Conservation (phyloP, 2,888 invertebrate genomes). For the Notocelia uddmanniana region DNA sequence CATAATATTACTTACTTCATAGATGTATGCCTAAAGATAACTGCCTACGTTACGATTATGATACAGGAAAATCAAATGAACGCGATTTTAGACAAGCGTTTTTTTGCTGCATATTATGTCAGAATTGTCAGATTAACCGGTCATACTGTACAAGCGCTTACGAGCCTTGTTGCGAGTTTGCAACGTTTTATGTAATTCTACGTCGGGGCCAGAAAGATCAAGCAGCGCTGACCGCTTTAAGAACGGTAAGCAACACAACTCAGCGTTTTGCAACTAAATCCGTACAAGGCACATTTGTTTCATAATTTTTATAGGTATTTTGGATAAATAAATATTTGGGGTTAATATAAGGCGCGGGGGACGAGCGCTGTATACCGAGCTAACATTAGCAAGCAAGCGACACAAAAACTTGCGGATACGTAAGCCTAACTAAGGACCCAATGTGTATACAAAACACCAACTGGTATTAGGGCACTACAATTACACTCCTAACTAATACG, state of each 20-base stretch:
- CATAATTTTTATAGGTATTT: neutral
- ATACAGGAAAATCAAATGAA: neutral
- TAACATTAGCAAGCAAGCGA: too few species aligned
- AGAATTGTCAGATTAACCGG: neutral
- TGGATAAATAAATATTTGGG: too few species aligned
- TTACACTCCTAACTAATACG: too few species aligned
- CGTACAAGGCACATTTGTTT: neutral
- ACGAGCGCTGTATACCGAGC: too few species aligned
- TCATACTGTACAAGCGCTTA: neutral
- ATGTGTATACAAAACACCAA: too few species aligned
- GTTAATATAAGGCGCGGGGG: too few species aligned
- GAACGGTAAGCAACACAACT: neutral
- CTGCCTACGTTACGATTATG: neutral
- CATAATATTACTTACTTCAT: neutral
- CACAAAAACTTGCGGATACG: too few species aligned
- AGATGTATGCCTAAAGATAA: neutral
- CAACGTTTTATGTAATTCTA: conserved; percentile 21
- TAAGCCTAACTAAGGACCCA: too few species aligned
- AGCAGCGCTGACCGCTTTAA: conserved; percentile 9
- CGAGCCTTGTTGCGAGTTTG: neutral
- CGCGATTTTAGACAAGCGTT: neutral
- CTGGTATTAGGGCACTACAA: too few species aligned
- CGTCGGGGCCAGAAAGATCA: conserved; percentile 14
- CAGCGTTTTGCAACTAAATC: neutral
- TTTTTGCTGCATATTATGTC: neutral